Conservation (phyloP, 1,140 invertebrate species). For the Zaprionus davidi region DNA sequence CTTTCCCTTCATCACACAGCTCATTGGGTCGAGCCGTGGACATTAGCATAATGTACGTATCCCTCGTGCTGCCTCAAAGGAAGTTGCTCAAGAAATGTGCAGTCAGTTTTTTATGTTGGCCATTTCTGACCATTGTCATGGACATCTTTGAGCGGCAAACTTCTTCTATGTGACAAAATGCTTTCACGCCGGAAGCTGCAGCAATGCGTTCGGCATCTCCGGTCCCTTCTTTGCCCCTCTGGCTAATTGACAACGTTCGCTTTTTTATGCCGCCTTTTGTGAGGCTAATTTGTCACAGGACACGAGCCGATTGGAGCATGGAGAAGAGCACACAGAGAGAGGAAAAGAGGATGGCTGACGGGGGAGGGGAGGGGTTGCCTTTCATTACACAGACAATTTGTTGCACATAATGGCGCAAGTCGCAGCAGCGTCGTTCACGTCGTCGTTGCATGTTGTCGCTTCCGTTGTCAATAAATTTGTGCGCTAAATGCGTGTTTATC, state of each 20-base stretch:
- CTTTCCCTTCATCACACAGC: neutral
- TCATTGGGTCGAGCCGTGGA: neutral
- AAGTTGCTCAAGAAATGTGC: slow-evolving; percentile 3
- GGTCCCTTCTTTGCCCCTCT: slow-evolving; percentile 40
- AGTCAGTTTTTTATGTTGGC: neutral
- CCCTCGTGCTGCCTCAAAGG: neutral
- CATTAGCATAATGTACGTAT: neutral
- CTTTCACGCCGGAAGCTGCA: slow-evolving; percentile 78
- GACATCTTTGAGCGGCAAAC: neutral
- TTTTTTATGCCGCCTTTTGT: slow-evolving; percentile 63
- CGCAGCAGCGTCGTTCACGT: neutral
- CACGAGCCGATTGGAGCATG: slow-evolving; percentile 18
- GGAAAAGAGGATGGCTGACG: neutral
- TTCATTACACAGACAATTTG: slow-evolving; percentile 80
- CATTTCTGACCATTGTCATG: slow-evolving; percentile 39
- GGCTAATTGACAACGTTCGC: slow-evolving; percentile 22
- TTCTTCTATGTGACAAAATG: slow-evolving; percentile 70
- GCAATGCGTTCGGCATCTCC: slow-evolving; percentile 74
- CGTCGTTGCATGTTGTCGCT: slow-evolving; percentile 30
- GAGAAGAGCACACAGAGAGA: neutral
- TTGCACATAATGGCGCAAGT: slow-evolving; percentile 64
- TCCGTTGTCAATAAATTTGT: slow-evolving; percentile 80
- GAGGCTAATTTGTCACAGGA: slow-evolving; percentile 77
- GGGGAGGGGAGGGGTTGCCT: slow-evolving; percentile 18
- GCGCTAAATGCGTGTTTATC: slow-evolving; percentile 72